Base-by-base conservation (phyloP, 2,113 vertebrate genomes). In the Phoxinus phoxinus region DNA sequence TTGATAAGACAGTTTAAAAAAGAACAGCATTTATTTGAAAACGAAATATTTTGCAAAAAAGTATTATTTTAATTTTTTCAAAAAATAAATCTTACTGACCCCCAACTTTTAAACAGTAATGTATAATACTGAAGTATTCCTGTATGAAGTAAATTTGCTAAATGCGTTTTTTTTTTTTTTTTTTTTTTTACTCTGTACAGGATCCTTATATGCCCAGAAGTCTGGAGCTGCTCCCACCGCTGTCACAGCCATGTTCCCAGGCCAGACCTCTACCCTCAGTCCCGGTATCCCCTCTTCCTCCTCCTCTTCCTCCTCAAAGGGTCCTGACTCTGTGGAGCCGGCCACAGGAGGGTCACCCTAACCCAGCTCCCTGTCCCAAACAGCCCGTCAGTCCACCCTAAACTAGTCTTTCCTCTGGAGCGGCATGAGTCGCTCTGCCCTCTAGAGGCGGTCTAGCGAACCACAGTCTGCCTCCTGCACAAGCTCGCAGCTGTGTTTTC, bases 161-260 rank as follows among this genome's bases (percentile, higher is more conserved):
- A 71, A 37, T 23, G 17, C 25, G 10, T 5, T 3, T 6, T 74
- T 44, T 37, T 19, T 21, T 7, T 72, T 23, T 32, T n/a, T n/a
- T n/a, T n/a, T n/a, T 13, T 75, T 2, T 0, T 19, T 44, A 8
- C 63, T 58, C 6, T 44, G 35, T 73, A 11, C 84, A 96, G 95
- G 95, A 85, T 94, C 90, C 21, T 89, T 96, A 83, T 95, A 93
- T 84, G 95, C 95, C 30, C 95, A 95, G 90, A 94, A 93, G 86
- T 85, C 94, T 0, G 88, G 35, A 32, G 69, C 90, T 61, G 80
- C 93, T 0, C 91, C 91, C 56, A 86, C 82, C 0, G 90, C 93
- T 2, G 92, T 93, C 86, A 84, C 87, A 5, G 84, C 91, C n/a
- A 93, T 92, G 41, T 53, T 84, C 27, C 89, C 92, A 76, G 93